phyloP scores from a whole-genome alignment of 2,888 invertebrate species.

The Cancer borealis region DNA sequence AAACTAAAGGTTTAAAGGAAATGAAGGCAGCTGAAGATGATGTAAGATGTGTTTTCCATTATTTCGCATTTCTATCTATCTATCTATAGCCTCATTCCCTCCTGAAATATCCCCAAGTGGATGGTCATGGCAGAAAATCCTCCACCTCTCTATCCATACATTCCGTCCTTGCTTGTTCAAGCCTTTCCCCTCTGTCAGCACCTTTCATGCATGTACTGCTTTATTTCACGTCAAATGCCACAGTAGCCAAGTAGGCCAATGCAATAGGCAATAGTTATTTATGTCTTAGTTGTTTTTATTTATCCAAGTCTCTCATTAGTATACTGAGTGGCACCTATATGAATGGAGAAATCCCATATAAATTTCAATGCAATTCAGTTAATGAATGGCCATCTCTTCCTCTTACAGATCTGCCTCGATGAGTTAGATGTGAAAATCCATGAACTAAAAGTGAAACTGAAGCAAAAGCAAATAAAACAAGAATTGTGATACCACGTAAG shows the following conservation, averaged over 20 bases:
- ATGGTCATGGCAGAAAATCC: too few species aligned
- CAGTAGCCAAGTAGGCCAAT: not conserved
- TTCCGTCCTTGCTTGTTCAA: too few species aligned
- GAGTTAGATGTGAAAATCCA: slow-evolving; percentile 62
- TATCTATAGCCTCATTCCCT: not conserved
- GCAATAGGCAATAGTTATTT: not conserved
- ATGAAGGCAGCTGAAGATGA: slow-evolving; percentile 67
- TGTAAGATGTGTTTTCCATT: slow-evolving; percentile 52
- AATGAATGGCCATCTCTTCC: not conserved
- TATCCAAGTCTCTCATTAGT: not conserved
- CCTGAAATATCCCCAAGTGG: too few species aligned
- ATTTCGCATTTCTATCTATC: not conserved
- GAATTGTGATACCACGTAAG: slow-evolving; percentile 46
- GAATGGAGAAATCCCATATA: not conserved
- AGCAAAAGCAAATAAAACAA: slow-evolving; percentile 63
- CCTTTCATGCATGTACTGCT: too few species aligned
- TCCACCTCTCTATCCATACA: too few species aligned
- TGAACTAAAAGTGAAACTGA: slow-evolving; percentile 67
- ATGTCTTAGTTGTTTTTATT: not conserved
- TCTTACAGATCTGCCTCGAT: slow-evolving; percentile 60
- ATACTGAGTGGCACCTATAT: not conserved
- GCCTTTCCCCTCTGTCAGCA: too few species aligned
- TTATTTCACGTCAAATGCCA: not conserved
- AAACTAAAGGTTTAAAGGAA: slow-evolving; percentile 42
- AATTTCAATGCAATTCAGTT: too few species aligned